Evolutionary conservation across 2,113 vertebrate species (phyloP).

Genomic region (Atherinomorus stipes): DNA sequence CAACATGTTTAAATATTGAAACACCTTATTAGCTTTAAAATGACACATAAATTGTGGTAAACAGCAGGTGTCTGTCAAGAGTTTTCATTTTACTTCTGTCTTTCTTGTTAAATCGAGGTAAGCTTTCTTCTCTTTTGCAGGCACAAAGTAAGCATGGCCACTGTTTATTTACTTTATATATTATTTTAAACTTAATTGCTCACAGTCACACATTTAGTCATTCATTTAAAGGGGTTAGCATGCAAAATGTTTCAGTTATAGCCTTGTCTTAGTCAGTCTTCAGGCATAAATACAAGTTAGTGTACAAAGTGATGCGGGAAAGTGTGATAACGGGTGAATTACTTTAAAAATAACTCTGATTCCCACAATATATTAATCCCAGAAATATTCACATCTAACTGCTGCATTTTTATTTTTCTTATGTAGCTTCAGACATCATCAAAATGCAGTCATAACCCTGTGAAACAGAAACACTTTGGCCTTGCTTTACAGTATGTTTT

Average conservation of each 20-base stretch:
- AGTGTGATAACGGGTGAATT: neutral
- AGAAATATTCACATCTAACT: neutral
- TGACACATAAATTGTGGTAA: neutral
- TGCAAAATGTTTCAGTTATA: too few relatives aligned
- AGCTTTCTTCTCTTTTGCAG: neutral
- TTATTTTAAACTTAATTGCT: too few relatives aligned
- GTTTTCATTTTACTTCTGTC: neutral
- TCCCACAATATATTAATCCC: neutral
- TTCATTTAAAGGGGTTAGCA: too few relatives aligned
- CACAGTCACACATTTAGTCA: too few relatives aligned
- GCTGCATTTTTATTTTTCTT: neutral
- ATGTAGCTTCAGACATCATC: neutral
- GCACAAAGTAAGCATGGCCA: too few relatives aligned
- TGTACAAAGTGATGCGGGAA: neutral
- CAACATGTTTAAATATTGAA: neutral
- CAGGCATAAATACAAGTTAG: neutral
- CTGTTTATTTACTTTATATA: too few relatives aligned
- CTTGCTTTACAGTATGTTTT: slow-evolving; percentile 14
- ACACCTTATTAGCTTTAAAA: neutral
- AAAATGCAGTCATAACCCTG: neutral
- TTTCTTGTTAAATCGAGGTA: too few relatives aligned
- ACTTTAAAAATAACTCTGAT: neutral
- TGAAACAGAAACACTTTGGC: neutral
- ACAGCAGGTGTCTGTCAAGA: neutral
- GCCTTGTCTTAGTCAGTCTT: neutral